These are phyloP conservation scores for Ceratothoa steindachneri DNA, from an alignment of 2,888 invertebrate species.

Conservation along the genomic window DNA sequence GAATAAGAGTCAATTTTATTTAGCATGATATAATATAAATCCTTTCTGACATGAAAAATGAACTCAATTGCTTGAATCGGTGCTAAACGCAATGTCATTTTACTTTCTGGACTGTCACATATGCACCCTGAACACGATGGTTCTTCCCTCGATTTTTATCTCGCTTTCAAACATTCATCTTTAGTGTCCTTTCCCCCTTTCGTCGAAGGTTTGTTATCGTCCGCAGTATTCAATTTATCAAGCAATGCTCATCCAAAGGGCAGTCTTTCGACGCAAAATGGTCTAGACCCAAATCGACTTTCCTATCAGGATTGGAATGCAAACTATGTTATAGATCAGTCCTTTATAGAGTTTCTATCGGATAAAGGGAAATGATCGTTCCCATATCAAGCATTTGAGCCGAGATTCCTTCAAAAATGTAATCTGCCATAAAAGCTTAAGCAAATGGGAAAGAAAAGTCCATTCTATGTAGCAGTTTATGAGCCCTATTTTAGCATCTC, in stretches of 20 bases:
- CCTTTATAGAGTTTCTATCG: slow-evolving; percentile 1
- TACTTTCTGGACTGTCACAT: too few species aligned
- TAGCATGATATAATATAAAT: too few species aligned
- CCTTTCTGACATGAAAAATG: too few species aligned
- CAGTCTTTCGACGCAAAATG: background rate
- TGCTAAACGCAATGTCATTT: too few species aligned
- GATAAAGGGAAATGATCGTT: background rate
- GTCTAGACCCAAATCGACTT: background rate
- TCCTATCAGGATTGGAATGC: slow-evolving; percentile 8
- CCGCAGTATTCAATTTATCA: background rate
- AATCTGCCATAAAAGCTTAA: background rate
- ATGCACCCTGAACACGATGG: too few species aligned
- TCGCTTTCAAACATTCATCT: too few species aligned
- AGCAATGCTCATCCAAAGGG: background rate
- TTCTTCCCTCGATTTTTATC: background rate
- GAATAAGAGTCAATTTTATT: too few species aligned
- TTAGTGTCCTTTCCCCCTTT: background rate
- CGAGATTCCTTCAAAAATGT: background rate
- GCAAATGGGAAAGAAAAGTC: background rate
- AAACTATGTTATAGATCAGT: slow-evolving; percentile 12
- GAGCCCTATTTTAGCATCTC: too few species aligned
- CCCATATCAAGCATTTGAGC: background rate
- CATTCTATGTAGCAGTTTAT: background rate
- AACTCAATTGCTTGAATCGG: too few species aligned
- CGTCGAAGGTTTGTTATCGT: background rate